Evolutionary conservation across 2,113 vertebrate species (phyloP), one percentile per base, ranked within the genome.

Genomic region (Ammodytes dubius): DNA sequence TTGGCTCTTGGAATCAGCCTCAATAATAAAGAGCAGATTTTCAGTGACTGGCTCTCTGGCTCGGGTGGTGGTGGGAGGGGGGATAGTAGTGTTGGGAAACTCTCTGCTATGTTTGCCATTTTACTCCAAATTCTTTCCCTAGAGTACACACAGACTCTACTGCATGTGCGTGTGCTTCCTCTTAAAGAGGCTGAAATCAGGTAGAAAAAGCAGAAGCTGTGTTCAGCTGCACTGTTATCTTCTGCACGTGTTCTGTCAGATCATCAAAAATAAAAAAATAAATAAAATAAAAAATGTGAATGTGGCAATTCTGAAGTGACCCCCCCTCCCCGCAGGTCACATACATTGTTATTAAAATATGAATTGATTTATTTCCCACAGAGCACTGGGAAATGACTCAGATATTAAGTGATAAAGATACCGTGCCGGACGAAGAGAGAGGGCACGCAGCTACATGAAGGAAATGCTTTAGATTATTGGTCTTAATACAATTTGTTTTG

Each of bases 71-170:
- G 14, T 3, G 13, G 49, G 0, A 19, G 46, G 58, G n/a, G 27
- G 57, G 47, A n/a, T 60, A 43, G 35, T 2, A 56, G 37, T 86
- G 78, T 88, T 92, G 87, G 79, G 88, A 90, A 90, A 90, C 74
- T 80, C 70, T 86, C 39, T 74, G 56, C 75, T 60, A 57, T 59
- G 78, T 78, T 83, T 70, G 64, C 73, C 73, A 70, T 88, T 89
- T 86, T 77, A 91, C 80, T 88, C 74, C 13, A 89, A 79, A 91
- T 92, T 85, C 89, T 81, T 74, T 84, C 78, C 50, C 69, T 50
- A 1, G 40, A 79, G 50, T 57, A 71, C 74, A 87, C 56, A 88
- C 79, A 83, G 82, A 59, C 49, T 2, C 43, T 37, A 50, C 57
- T 49, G 52, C 67, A 37, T 88, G 61, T 82, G 46, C 9, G 43